phyloP scores from a whole-genome alignment of 2,797 vertebrate species.

The Sebastes oblongus region DNA sequence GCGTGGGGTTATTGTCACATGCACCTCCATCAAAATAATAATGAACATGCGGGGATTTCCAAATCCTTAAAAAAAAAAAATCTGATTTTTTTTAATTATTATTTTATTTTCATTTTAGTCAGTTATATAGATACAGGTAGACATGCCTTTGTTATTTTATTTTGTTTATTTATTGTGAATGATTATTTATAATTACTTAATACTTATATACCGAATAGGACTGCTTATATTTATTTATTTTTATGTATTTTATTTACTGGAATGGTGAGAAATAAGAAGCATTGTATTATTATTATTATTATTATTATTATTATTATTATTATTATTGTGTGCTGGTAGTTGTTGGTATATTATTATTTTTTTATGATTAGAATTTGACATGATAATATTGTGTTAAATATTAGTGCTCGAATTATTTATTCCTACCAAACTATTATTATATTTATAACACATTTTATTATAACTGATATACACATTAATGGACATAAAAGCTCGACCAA shows the following conservation, averaged over 20 bases:
- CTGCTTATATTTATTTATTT: background rate
- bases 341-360: background rate
- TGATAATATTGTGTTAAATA: too few relatives aligned
- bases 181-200: background rate
- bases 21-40: constrained; percentile 65
- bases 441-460: background rate
- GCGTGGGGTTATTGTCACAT: constrained; percentile 65
- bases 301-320: background rate
- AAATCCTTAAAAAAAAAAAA: background rate
- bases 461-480: too few relatives aligned
- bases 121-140: background rate
- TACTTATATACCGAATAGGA: background rate
- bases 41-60: background rate
- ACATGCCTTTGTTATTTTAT: too few relatives aligned
- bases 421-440: background rate
- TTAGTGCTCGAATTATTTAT: background rate
- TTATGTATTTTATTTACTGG: background rate
- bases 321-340: background rate
- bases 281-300: background rate
- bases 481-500: background rate
- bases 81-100: background rate
- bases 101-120: background rate
- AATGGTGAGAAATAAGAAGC: background rate
- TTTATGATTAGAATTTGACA: too few relatives aligned
- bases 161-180: too few relatives aligned